Percentiles rank a stretch among this genome's conserved stretches.
phyloP scores from a whole-genome alignment of 2,797 vertebrate species.

The Myotis planiceps region DNA sequence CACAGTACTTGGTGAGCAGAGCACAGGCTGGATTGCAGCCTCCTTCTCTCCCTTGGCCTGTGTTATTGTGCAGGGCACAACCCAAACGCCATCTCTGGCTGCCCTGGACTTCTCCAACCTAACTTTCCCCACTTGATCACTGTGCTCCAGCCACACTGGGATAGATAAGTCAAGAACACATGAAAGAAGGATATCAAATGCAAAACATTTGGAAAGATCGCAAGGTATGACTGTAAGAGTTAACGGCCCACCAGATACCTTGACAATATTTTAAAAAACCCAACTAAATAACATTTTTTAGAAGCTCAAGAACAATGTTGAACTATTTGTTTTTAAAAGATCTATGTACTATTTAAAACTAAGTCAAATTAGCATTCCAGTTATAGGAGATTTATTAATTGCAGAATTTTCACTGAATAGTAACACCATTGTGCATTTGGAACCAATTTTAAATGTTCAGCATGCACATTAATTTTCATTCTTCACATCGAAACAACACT shows the following conservation, averaged over 20 bases:
- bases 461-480: constrained; percentile 66
- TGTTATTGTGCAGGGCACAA: background rate
- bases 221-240: background rate
- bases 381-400: constrained; percentile 12
- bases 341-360: constrained; percentile 29
- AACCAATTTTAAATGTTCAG: constrained; percentile 29
- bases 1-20: background rate
- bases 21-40: background rate
- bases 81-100: accelerated
- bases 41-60: background rate
- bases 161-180: background rate
- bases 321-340: background rate
- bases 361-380: background rate
- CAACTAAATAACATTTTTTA: background rate
- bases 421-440: constrained; percentile 1
- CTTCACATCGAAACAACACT: constrained; percentile 53
- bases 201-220: background rate
- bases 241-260: background rate
- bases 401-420: constrained; percentile 44
- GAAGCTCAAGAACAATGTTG: constrained; percentile 23
- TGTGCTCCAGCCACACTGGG: background rate
- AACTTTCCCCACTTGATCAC: background rate
- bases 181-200: background rate
- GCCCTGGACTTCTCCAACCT: background rate
- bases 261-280: background rate